Base-by-base conservation (phyloP, 2,113 vertebrate genomes). In the Psophia crepitans region DNA sequence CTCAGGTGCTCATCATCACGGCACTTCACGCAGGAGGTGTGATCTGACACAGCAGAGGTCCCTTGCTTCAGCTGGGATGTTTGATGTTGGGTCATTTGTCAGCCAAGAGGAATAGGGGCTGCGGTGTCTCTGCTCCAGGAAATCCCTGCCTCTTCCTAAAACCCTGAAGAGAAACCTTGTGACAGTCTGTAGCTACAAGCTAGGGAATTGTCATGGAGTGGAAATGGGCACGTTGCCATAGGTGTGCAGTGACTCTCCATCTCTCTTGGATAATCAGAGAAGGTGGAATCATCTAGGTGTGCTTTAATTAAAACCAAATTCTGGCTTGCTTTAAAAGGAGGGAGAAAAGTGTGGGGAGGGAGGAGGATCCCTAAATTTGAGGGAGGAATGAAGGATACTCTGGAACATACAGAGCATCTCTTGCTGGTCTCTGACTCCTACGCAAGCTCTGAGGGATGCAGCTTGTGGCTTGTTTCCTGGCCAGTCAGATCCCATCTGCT, bases 271-370 rank as follows among this genome's bases (percentile, higher is more conserved):
- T 87, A 87, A 68, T 43, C 21, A 51, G 43, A 75, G 64, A 60
- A 83, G 49, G 26, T 33, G 33, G 51, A 82, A 71, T 51, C 27
- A 71, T 71, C 37, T 7, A 57, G 41, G 22, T 6, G 2, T 93
- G 48, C 39, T 90, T 80, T 92, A 83, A 92, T 66, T 82, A 68
- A 85, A 79, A 54, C 24, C 37, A 21, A 70, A 54, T 49, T 87
- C 53, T 80, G 44, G 21, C 19, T 73, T 54, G 64, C 89, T 51
- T 83, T 90, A 46, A 46, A 84, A 13, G 19, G 44, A 88, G 24
- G 46, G 60, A 43, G 30, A 57, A 65, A 37, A 7, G n/a, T 24
- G 13, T 54, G 48, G 23, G 54, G 30, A 53, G 21, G 57, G 43
- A 64, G 79, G 21, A 58, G 14, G 22, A 68, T 83, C 43, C 12